phyloP scores from a whole-genome alignment of 2,888 invertebrate species.

The Galeopsomyia nigrocyanea region DNA sequence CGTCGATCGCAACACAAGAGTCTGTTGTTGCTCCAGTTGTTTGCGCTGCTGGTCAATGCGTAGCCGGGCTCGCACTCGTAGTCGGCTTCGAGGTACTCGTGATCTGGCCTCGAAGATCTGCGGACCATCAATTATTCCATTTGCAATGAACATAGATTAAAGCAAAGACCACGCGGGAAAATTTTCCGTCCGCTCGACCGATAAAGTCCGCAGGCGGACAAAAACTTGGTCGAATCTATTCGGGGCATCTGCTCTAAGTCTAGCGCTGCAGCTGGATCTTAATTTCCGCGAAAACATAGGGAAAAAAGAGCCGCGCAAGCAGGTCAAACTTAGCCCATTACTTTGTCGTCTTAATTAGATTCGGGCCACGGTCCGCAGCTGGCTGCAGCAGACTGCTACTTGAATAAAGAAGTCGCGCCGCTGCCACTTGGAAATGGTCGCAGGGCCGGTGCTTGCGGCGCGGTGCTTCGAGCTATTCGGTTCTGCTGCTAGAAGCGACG shows the following conservation, averaged over 20 bases:
- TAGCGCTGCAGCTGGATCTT: conserved; percentile 11
- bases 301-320: conserved; percentile 12
- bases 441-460: no score
- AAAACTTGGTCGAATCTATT: conserved; percentile 31
- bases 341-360: conserved; percentile 41
- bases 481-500: not conserved
- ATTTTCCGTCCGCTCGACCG: conserved; percentile 11
- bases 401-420: conserved; percentile 12
- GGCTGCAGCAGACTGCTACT: no score
- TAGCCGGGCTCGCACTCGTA: conserved; percentile 64
- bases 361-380: no score
- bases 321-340: conserved; percentile 41
- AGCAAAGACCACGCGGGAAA: no score
- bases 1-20: conserved; percentile 62
- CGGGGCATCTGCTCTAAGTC: conserved; percentile 4
- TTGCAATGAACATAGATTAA: not conserved
- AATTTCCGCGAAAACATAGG: conserved; percentile 27
- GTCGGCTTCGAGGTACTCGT: conserved; percentile 66
- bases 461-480: no score
- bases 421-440: no score
- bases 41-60: conserved; percentile 53
- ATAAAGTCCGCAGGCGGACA: not conserved
- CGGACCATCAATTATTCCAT: conserved; percentile 5
- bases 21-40: conserved; percentile 47
- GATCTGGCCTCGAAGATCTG: conserved; percentile 64